Base-by-base conservation (phyloP, 2,888 invertebrate genomes). In the Mimachlamys varia region DNA sequence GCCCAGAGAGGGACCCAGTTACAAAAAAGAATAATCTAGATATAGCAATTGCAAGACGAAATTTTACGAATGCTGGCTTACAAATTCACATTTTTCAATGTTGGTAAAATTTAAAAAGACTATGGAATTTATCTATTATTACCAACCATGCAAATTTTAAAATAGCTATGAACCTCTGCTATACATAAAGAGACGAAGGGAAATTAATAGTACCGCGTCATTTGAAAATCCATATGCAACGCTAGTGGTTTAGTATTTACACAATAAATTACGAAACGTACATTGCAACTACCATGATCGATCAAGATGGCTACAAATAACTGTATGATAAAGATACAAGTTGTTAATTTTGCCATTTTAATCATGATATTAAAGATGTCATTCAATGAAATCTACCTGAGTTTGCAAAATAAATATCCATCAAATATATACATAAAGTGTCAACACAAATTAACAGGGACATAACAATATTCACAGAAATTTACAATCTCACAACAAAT, bases 331-430 rank as follows among this genome's bases (percentile, higher is more conserved):
- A 13, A 76, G 33, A 33, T 76, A 7, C 33, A 12, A 7, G 0
- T 58, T 10, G 1, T 58, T 76, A 1, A 17, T 15, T 27, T 58
- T 76, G 76, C 76, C 76, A 76, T 76, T 76, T 76, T 33, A 76
- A 76, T 76, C 76, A 33, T 76, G 76, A 76, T 76, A 19, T 10
- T 76, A 33, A 27, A 76, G 27, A 76, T 15, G 76, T 76, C 27
- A 76, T 76, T 33, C 2, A 76, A 76, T 76, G 76, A 76, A 76
- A 33, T 76, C 76, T 76, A 76, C 76, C 76, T 76, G 76, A 76
- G 76, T 33, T 76, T 76, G 76, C 76, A 76, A 76, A 76, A 76
- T 76, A 76, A 76, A 76, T 76, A 76, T 76, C 76, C 76, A 76
- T 76, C 76, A 76, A 27, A 76, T 76, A 76, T 76, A 76, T 33